phyloP scores from a whole-genome alignment of 2,888 invertebrate species.

The Netelia virgata region DNA sequence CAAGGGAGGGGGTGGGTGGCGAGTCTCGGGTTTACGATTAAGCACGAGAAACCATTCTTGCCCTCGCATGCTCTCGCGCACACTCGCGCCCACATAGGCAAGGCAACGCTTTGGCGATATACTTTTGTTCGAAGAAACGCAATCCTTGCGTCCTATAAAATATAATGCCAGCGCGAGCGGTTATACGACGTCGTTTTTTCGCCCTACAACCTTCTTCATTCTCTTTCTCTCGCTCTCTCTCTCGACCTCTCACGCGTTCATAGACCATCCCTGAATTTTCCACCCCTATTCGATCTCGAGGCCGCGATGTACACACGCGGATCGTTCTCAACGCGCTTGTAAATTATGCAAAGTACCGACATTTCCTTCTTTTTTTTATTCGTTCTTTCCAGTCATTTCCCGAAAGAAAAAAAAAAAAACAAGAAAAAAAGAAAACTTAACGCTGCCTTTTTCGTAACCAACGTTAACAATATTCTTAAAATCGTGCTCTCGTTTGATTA shows the following conservation, averaged over 20 bases:
- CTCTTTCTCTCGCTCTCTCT: not conserved
- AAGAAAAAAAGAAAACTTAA: no score
- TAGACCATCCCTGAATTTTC: not conserved
- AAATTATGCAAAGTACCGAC: no score
- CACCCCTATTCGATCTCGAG: constrained; percentile 12
- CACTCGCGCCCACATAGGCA: not conserved
- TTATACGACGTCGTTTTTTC: constrained; percentile 49
- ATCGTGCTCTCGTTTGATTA: constrained; percentile 13
- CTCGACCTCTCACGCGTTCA: not conserved
- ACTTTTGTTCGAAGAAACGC: constrained; percentile 78
- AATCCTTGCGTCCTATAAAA: constrained; percentile 78
- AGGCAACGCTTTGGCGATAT: constrained; percentile 25
- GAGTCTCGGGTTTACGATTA: constrained; percentile 52
- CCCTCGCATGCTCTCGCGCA: constrained; percentile 13
- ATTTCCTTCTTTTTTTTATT: no score
- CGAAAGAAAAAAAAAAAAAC: no score
- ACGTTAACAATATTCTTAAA: not conserved
- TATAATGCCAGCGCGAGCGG: constrained; percentile 70
- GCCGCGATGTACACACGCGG: no score
- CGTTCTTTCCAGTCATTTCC: no score
- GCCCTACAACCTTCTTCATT: constrained; percentile 2
- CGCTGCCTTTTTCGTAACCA: no score
- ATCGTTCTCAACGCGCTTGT: no score
- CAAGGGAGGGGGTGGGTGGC: not conserved
- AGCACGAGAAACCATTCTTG: constrained; percentile 52